phyloP scores from a whole-genome alignment of 2,888 invertebrate species.

The Chesias legatella region DNA sequence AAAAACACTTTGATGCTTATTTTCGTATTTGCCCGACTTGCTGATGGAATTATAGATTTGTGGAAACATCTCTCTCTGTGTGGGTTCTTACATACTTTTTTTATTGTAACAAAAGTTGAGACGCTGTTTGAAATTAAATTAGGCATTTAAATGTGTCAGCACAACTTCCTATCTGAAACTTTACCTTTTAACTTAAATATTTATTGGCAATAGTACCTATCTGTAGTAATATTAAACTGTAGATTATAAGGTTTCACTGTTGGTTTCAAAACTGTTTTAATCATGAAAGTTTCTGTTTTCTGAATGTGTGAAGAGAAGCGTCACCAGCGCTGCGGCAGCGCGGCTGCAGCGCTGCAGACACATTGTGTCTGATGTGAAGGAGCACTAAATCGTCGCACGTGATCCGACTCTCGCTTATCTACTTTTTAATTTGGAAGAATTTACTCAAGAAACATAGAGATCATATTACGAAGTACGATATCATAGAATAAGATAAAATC shows the following conservation, averaged over 20 bases:
- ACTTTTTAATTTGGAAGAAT: slow-evolving; percentile 11
- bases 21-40: slow-evolving; percentile 71
- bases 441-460: slow-evolving; percentile 29
- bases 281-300: too few relatives aligned
- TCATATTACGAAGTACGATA: slow-evolving; percentile 60
- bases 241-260: too few relatives aligned
- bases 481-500: slow-evolving; percentile 42
- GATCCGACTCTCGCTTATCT: too few relatives aligned
- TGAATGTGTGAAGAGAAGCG: too few relatives aligned
- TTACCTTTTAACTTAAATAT: slow-evolving; percentile 45
- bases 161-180: slow-evolving; percentile 67
- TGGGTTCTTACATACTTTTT: slow-evolving; percentile 63
- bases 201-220: slow-evolving; percentile 41
- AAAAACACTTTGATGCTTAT: slow-evolving; percentile 79
- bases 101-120: slow-evolving; percentile 56
- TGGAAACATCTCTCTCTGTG: slow-evolving; percentile 69
- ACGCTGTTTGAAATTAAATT: slow-evolving; percentile 68
- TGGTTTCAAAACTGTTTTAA: too few relatives aligned
- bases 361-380: too few relatives aligned
- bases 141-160: slow-evolving; percentile 75
- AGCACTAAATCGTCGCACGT: too few relatives aligned
- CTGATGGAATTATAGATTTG: slow-evolving; percentile 76
- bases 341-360: too few relatives aligned
- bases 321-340: too few relatives aligned
- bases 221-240: too few relatives aligned